Percentiles rank a stretch among this genome's conserved stretches.
Conservation (phyloP, 2,797 vertebrate genomes). For the Sitta carolinensis region DNA sequence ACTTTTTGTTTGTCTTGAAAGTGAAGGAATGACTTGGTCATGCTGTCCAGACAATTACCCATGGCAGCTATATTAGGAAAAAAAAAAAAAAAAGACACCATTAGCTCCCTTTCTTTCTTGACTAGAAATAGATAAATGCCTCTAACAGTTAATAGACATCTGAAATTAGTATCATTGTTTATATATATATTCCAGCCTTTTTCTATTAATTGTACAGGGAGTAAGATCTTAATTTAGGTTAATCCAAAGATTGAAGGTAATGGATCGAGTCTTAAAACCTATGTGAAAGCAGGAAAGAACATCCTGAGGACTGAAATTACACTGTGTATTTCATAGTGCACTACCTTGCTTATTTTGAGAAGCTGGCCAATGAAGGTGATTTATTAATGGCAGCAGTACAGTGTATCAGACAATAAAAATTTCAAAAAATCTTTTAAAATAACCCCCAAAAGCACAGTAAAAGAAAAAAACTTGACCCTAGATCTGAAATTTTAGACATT, state of each 20-base stretch:
- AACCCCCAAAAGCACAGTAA: background rate
- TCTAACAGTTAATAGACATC: background rate
- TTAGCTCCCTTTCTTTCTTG: background rate
- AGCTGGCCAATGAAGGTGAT: fast-evolving
- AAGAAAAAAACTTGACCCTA: background rate
- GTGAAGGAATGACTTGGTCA: background rate
- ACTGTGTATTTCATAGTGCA: background rate
- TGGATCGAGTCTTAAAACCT: background rate
- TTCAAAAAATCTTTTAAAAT: fast-evolving
- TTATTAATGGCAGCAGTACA: background rate
- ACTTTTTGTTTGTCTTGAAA: background rate
- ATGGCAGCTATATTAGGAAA: background rate
- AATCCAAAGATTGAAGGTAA: background rate
- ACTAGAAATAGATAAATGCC: background rate
- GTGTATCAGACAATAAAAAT: background rate
- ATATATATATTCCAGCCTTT: background rate
- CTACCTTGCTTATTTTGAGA: background rate
- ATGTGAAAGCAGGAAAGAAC: background rate
- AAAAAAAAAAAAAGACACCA: background rate
- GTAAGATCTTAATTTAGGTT: background rate
- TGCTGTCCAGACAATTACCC: background rate
- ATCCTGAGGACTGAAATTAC: background rate
- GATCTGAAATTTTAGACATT: background rate
- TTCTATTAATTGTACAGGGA: background rate
- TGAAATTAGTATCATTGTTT: background rate